Percentiles rank a stretch among this genome's conserved stretches.
These are phyloP conservation scores for Diachasmimorpha longicaudata DNA, from an alignment of 1,140 invertebrate genomes.

Conservation along the genomic window DNA sequence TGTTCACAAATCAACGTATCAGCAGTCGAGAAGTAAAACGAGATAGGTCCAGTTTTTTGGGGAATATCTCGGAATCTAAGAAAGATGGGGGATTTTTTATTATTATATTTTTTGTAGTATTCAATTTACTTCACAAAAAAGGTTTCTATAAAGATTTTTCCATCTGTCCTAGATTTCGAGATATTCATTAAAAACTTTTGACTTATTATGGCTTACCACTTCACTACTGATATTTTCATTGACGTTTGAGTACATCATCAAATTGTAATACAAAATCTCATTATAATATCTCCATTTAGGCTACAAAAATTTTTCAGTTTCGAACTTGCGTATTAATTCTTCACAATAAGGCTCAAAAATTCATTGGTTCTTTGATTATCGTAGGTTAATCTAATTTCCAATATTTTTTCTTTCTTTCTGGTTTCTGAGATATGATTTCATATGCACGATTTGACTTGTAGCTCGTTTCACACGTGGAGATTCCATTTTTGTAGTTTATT, in stretches of 20 bases:
- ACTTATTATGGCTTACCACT: too few relatives aligned
- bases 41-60: too few relatives aligned
- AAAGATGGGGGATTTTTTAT: too few relatives aligned
- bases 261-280: neutral
- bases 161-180: too few relatives aligned
- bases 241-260: neutral
- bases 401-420: neutral
- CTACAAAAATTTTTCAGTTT: neutral
- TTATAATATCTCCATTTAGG: neutral
- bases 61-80: too few relatives aligned
- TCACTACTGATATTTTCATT: neutral
- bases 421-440: conserved; percentile 8
- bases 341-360: conserved; percentile 14
- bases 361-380: conserved; percentile 16
- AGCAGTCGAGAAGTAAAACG: too few relatives aligned
- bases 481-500: too few relatives aligned
- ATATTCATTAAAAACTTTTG: too few relatives aligned
- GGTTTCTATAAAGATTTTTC: too few relatives aligned
- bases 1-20: neutral
- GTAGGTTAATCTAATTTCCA: conserved; percentile 4
- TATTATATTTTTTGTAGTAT: too few relatives aligned
- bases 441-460: conserved; percentile 11
- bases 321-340: neutral
- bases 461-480: neutral
- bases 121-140: too few relatives aligned